Evolutionary conservation across 92 coral and sea anemone species (phyloP).

Genomic region (Actinostola sp.): DNA sequence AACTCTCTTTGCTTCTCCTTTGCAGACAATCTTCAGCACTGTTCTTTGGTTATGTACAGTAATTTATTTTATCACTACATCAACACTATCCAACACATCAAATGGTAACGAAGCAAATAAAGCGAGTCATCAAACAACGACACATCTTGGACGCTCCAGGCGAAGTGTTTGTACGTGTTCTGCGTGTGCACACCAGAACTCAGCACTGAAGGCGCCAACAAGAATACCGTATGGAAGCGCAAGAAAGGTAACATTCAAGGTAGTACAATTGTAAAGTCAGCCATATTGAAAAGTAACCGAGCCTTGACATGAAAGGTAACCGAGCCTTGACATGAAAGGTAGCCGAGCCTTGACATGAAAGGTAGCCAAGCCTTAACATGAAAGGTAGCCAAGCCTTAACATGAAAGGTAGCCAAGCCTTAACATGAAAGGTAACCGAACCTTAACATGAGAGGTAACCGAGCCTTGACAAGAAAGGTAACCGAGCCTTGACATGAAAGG

Average conservation of each 20-base stretch:
- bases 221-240: conserved; percentile 7
- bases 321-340: too few relatives aligned
- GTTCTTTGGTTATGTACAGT: conserved; percentile 18
- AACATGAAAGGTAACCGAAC: too few relatives aligned
- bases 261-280: background rate
- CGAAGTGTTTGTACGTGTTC: conserved; percentile 13
- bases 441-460: too few relatives aligned
- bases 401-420: too few relatives aligned
- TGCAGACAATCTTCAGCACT: conserved; percentile 18
- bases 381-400: too few relatives aligned
- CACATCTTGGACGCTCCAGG: background rate
- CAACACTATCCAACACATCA: background rate
- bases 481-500: too few relatives aligned
- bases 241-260: conserved; percentile 3
- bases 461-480: too few relatives aligned
- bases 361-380: too few relatives aligned
- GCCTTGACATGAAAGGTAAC: too few relatives aligned
- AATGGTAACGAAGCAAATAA: background rate
- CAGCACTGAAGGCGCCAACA: background rate
- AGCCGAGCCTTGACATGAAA: too few relatives aligned
- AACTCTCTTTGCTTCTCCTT: background rate
- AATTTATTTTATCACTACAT: background rate
- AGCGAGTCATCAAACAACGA: conserved; percentile 3
- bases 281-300: too few relatives aligned
- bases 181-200: conserved; percentile 6